Conservation (phyloP, 2,797 vertebrate genomes). For the Phataginus tetradactyla region DNA sequence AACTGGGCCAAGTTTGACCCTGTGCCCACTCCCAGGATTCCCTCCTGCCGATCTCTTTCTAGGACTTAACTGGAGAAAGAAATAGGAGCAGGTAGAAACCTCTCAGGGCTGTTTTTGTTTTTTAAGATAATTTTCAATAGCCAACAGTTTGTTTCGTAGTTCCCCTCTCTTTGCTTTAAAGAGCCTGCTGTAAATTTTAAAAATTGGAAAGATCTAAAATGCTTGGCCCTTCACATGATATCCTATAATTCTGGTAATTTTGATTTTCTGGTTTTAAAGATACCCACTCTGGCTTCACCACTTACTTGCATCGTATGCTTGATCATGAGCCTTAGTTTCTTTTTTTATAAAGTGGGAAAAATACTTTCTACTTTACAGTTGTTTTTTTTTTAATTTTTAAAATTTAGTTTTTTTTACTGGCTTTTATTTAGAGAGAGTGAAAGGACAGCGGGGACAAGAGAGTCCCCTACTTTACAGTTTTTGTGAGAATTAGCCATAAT, state of each 20-base stretch:
- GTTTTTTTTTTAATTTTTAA: too few relatives aligned
- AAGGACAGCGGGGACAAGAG: too few relatives aligned
- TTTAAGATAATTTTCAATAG: conserved; percentile 40
- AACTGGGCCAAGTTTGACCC: neutral
- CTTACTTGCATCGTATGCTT: neutral
- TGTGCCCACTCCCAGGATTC: neutral
- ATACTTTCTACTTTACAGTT: neutral
- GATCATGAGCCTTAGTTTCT: neutral
- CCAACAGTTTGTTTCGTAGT: neutral
- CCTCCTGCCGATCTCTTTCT: neutral
- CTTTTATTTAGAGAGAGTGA: too few relatives aligned
- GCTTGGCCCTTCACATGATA: neutral
- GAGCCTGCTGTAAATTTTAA: neutral
- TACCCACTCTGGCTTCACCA: neutral
- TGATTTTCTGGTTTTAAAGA: conserved; percentile 35
- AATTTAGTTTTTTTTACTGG: too few relatives aligned
- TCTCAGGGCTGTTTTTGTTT: neutral
- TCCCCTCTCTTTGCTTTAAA: neutral
- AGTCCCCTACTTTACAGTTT: too few relatives aligned
- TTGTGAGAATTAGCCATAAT: neutral
- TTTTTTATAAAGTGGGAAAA: conserved; percentile 15
- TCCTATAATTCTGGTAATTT: neutral
- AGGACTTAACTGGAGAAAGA: neutral
- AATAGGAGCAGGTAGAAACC: neutral
- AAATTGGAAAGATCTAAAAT: neutral